phyloP scores from a whole-genome alignment of 2,797 vertebrate genomes.

The Cheracebus regulus region DNA sequence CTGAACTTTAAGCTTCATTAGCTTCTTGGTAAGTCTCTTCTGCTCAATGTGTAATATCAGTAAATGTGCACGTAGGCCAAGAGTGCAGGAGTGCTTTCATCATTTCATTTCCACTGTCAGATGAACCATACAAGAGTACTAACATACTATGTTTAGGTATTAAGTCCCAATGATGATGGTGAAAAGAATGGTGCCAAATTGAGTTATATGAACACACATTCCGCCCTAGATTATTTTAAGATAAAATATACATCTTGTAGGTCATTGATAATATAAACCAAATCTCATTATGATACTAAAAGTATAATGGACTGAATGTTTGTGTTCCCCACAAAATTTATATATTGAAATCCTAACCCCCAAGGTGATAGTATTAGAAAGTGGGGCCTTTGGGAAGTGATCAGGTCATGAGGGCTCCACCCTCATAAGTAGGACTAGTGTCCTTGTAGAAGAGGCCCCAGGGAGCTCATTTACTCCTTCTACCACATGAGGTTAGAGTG shows the following conservation, averaged over 20 bases:
- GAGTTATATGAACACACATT: neutral
- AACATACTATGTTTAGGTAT: neutral
- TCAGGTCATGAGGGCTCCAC: neutral
- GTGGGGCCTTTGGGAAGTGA: neutral
- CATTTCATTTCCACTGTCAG: neutral
- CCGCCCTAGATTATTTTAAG: neutral
- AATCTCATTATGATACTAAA: neutral
- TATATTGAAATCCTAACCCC: neutral
- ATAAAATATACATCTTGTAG: neutral
- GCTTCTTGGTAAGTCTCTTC: neutral
- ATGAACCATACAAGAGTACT: neutral
- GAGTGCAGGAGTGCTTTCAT: neutral
- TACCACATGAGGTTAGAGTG: neutral
- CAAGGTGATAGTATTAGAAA: neutral
- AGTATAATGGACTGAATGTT: neutral
- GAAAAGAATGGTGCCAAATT: neutral
- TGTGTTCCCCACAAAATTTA: neutral
- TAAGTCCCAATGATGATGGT: neutral
- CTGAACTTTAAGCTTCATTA: neutral
- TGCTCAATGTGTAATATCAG: neutral
- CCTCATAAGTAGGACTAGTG: neutral
- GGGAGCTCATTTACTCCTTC: neutral
- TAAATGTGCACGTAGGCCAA: neutral
- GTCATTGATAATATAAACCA: neutral
- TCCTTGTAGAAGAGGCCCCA: neutral